Conservation (phyloP, 2,888 invertebrate genomes). For the Litoditis marina region DNA sequence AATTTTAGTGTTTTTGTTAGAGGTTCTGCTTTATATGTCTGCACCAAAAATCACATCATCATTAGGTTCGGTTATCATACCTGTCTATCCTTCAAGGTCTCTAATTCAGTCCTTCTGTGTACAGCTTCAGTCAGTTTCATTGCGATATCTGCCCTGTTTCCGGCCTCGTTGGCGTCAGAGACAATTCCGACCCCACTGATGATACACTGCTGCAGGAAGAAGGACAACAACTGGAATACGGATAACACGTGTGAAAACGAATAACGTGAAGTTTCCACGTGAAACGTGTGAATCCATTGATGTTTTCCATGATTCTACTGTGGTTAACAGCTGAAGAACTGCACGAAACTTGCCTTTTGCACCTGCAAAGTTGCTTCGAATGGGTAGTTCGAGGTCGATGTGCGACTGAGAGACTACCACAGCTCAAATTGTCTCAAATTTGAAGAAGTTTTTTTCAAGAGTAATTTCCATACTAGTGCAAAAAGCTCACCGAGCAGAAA, state of each 20-base stretch:
- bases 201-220: constrained; percentile 53
- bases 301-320: too few relatives aligned
- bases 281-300: too few relatives aligned
- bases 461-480: neutral
- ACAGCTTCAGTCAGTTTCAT: constrained; percentile 58
- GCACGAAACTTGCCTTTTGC: too few relatives aligned
- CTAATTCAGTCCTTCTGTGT: constrained; percentile 56
- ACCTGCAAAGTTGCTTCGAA: too few relatives aligned
- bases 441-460: too few relatives aligned
- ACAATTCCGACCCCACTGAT: constrained; percentile 54
- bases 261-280: too few relatives aligned
- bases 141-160: constrained; percentile 55
- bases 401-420: too few relatives aligned
- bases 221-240: constrained; percentile 42
- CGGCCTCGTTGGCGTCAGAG: constrained; percentile 57
- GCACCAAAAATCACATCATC: neutral
- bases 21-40: neutral
- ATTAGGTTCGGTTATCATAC: constrained; percentile 16
- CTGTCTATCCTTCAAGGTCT: constrained; percentile 60
- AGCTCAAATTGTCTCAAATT: too few relatives aligned
- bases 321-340: too few relatives aligned
- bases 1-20: too few relatives aligned
- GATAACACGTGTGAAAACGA: too few relatives aligned
- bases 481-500: constrained; percentile 40
- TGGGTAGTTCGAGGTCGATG: too few relatives aligned